These are phyloP conservation scores for Aradophagus sp. DNA, from an alignment of 1,140 invertebrate species.

Conservation along the genomic window DNA sequence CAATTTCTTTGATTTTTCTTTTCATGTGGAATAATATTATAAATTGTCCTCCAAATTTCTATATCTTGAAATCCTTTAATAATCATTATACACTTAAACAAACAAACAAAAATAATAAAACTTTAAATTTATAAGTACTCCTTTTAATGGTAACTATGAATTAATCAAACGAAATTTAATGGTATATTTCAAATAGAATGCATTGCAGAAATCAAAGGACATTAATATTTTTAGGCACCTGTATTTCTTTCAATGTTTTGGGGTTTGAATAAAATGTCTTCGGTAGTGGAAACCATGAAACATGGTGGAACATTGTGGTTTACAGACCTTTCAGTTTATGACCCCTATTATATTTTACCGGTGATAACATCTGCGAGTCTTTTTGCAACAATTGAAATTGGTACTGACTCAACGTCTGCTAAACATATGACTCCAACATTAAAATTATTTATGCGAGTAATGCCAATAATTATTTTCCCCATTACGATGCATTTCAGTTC, in stretches of 20 bases:
- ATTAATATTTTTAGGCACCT: slow-evolving; percentile 79
- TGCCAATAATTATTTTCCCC: slow-evolving; percentile 89
- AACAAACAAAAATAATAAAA: no score
- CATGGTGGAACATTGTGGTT: slow-evolving; percentile 96
- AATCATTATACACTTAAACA: no score
- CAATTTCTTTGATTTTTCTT: no score
- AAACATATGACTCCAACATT: slow-evolving; percentile 76
- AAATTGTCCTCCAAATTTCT: no score
- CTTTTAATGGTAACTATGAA: no score
- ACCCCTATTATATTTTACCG: slow-evolving; percentile 93
- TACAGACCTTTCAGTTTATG: slow-evolving; percentile 89
- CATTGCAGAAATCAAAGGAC: no score
- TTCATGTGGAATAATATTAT: no score
- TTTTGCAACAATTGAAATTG: slow-evolving; percentile 87
- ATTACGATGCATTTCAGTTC: slow-evolving; percentile 92
- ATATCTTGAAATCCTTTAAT: no score
- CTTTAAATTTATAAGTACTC: no score
- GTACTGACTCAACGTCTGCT: slow-evolving; percentile 81
- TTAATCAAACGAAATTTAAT: no score
- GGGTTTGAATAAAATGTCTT: slow-evolving; percentile 88
- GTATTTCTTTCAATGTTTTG: slow-evolving; percentile 94
- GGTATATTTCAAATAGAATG: no score
- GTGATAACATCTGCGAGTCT: slow-evolving; percentile 88
- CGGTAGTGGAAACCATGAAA: slow-evolving; percentile 89
- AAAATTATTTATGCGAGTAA: slow-evolving; percentile 81